Evolutionary conservation across 2,113 vertebrate genomes (phyloP), one percentile per base, ranked within the genome.

Genomic region (Patagioenas fasciata): DNA sequence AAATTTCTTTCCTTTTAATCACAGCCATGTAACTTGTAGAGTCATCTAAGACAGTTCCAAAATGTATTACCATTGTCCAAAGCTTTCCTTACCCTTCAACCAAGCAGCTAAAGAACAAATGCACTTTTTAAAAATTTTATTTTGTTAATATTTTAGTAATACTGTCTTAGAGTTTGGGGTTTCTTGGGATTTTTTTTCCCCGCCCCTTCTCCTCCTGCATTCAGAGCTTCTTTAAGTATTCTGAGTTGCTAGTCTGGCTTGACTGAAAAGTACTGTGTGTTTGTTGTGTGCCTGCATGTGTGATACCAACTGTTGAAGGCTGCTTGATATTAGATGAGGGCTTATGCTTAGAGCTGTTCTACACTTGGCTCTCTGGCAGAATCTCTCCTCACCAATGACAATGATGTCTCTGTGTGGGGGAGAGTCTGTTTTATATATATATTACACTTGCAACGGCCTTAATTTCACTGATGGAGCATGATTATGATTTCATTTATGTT

Each of bases 221-320:
- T 85, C 34, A 86, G 58, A 34, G 32, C 13, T 90, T 64, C 70
- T 70, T 69, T 38, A 88, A 94, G 88, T 29, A 93, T 57, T 85
- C 44, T 69, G 34, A 86, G 17, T 58, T 71, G 77, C 61, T 88
- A 86, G 69, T 64, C 61, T 88, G 85, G 32, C 28, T 94, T 79
- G 88, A 94, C 65, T 93, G 88, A 66, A 95, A 93, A 91, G 80
- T 75, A 96, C 77, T 69, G 56, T 4, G 17, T 88, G 60, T 96
- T 93, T 95, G 84, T 93, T 96, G 77, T 93, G 75, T 84, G 75
- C 74, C 75, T 96, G 91, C 69, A 94, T 93, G 88, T 89, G 84
- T 72, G 74, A 95, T 58, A 72, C 91, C 93, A 97, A 92, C 93
- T 93, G 92, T 72, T 92, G 80, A 79, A 95, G 54, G 73, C 57